phyloP scores from a whole-genome alignment of 2,797 vertebrate genomes.

The Acanthiza pusilla region DNA sequence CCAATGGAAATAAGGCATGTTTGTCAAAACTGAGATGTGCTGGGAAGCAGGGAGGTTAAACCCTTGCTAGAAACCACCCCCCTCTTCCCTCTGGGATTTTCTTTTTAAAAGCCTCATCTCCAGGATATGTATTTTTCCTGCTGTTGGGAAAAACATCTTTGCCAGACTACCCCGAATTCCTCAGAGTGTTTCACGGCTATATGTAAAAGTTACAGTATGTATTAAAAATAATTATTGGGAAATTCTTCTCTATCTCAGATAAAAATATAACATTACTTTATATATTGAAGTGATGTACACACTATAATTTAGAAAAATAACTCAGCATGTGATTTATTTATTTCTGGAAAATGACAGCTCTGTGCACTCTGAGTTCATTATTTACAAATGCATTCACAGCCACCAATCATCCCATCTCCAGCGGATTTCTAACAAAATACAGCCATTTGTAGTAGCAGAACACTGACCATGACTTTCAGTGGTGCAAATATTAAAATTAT shows the following conservation, averaged over 20 bases:
- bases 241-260: neutral
- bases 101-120: neutral
- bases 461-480: neutral
- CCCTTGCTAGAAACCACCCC: neutral
- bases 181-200: neutral
- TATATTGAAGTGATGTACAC: neutral
- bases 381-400: neutral
- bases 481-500: neutral
- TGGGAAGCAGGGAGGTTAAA: neutral
- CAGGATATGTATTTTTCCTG: neutral
- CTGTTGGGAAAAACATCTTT: neutral
- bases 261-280: neutral
- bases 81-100: neutral
- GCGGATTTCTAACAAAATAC: neutral
- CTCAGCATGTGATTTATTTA: neutral
- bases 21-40: neutral
- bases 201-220: neutral
- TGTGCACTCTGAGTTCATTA: neutral
- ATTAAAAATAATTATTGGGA: neutral
- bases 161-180: neutral
- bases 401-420: neutral
- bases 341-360: neutral
- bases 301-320: neutral
- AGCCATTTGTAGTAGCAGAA: neutral
- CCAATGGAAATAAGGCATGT: neutral